Conservation (phyloP, 1,140 invertebrate species). For the Bombus fervidus region DNA sequence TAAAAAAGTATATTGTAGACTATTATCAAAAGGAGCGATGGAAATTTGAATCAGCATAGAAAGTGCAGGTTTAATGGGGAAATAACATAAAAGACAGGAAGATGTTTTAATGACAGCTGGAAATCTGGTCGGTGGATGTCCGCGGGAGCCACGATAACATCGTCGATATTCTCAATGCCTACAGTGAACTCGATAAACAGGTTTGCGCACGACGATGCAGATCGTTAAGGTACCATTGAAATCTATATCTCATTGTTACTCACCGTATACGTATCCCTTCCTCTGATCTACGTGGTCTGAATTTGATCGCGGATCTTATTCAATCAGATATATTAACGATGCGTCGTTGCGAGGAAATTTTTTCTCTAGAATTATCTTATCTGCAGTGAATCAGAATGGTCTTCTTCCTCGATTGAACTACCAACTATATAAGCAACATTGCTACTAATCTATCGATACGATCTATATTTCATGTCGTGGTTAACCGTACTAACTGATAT, state of each 20-base stretch:
- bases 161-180: constrained; percentile 55
- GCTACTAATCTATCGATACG: neutral
- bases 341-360: constrained; percentile 11
- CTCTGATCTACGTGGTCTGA: constrained; percentile 37
- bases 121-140: constrained; percentile 46
- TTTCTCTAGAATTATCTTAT: neutral
- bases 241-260: constrained; percentile 66
- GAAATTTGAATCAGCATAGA: constrained; percentile 21
- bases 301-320: constrained; percentile 47
- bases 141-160: constrained; percentile 42
- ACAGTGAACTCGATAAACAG: constrained; percentile 67
- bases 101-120: constrained; percentile 44
- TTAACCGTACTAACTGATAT: neutral
- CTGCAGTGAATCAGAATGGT: constrained; percentile 8
- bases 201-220: constrained; percentile 58
- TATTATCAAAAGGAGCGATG: neutral
- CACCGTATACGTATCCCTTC: constrained; percentile 30
- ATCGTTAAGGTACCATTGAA: constrained; percentile 69
- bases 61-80: constrained; percentile 12
- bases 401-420: neutral
- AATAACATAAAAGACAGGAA: constrained; percentile 27
- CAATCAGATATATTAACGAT: constrained; percentile 29
- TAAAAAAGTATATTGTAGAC: neutral
- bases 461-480: neutral
- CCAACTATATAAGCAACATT: neutral